These are phyloP conservation scores for Stomorhina lunata DNA, from an alignment of 2,888 invertebrate species.

Conservation along the genomic window DNA sequence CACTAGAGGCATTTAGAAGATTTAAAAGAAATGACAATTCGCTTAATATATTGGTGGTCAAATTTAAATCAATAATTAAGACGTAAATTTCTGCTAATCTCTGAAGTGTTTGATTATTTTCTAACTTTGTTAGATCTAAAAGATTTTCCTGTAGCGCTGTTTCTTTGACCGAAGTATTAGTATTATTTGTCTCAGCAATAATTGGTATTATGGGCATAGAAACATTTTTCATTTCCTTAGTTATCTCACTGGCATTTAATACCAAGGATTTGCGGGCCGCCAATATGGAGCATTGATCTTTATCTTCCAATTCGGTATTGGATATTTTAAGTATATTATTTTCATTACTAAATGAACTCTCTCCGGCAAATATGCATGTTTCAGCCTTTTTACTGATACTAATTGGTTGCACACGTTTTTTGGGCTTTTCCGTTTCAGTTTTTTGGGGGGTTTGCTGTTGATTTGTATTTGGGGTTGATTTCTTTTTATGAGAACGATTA, in stretches of 20 bases:
- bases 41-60: conserved; percentile 76
- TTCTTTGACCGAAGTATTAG: conserved; percentile 21
- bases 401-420: conserved; percentile 77
- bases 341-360: conserved; percentile 78
- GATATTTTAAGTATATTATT: conserved; percentile 76
- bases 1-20: conserved; percentile 71
- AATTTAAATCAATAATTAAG: conserved; percentile 76
- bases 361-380: conserved; percentile 58
- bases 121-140: conserved; percentile 71
- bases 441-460: conserved; percentile 48
- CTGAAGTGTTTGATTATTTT: conserved; percentile 69
- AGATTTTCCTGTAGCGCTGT: background rate
- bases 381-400: conserved; percentile 71
- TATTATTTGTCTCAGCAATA: conserved; percentile 45
- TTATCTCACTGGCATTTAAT: conserved; percentile 73
- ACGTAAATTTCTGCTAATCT: conserved; percentile 75
- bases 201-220: conserved; percentile 44
- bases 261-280: conserved; percentile 75
- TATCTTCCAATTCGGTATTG: conserved; percentile 74
- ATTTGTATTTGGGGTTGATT: conserved; percentile 53
- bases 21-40: conserved; percentile 77
- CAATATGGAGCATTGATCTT: conserved; percentile 71
- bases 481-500: conserved; percentile 70
- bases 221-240: conserved; percentile 71
- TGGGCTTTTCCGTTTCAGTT: conserved; percentile 68